These are phyloP conservation scores for Ostrea denselamellosa DNA, from an alignment of 1,140 invertebrate genomes.

Conservation along the genomic window DNA sequence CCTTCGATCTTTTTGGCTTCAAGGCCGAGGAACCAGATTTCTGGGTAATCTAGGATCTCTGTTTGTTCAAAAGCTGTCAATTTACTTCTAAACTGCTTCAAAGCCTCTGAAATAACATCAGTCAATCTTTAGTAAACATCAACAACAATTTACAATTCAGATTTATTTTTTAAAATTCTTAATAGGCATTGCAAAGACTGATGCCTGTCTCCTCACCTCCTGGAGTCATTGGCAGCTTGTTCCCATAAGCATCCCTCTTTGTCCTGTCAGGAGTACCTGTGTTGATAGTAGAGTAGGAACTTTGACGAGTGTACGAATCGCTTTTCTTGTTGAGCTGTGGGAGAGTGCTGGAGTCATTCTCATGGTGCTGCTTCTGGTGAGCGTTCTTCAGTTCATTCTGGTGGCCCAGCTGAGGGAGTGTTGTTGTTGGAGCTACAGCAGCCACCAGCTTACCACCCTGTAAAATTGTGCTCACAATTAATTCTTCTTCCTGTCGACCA, in stretches of 20 bases:
- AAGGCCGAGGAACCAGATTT: constrained; percentile 77
- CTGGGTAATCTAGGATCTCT: constrained; percentile 77
- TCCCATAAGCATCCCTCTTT: constrained; percentile 73
- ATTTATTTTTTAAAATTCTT: neutral
- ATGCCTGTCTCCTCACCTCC: constrained; percentile 58
- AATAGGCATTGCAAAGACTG: neutral
- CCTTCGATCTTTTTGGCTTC: constrained; percentile 77
- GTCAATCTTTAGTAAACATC: neutral
- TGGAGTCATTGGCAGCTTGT: constrained; percentile 74
- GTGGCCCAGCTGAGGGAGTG: constrained; percentile 69
- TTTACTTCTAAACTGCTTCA: constrained; percentile 74
- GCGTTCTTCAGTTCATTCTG: constrained; percentile 62
- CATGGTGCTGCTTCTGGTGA: constrained; percentile 62
- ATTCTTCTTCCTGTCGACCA: neutral
- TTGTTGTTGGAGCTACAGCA: constrained; percentile 72
- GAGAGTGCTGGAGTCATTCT: constrained; percentile 61
- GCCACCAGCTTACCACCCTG: constrained; percentile 70
- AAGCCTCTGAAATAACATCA: constrained; percentile 70
- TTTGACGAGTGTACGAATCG: constrained; percentile 61
- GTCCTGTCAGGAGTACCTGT: constrained; percentile 59
- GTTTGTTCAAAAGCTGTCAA: constrained; percentile 76
- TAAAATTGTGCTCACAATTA: constrained; percentile 27
- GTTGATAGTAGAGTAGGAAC: constrained; percentile 56
- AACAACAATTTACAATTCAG: too few species aligned
- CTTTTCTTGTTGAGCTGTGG: constrained; percentile 69